phyloP scores from a whole-genome alignment of 30 jellyfish, hydroid and myxozoan species.

The Chrysaora quinquecirrha region DNA sequence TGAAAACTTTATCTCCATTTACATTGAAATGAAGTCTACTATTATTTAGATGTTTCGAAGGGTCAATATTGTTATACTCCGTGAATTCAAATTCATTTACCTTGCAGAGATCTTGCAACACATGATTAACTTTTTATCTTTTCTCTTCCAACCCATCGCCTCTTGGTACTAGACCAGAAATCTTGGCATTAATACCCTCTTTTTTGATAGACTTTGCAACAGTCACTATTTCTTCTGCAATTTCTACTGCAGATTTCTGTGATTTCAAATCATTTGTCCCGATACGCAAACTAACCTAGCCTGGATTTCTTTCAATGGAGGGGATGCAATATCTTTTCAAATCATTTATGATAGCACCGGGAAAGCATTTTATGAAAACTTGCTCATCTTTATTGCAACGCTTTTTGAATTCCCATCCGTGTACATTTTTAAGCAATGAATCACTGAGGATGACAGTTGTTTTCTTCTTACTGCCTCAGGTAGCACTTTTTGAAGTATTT shows the following conservation, averaged over 20 bases:
- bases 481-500: not conserved
- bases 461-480: slow-evolving; percentile 1
- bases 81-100: not conserved
- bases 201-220: not conserved
- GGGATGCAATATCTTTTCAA: slow-evolving; percentile 12
- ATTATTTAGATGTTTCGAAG: not conserved
- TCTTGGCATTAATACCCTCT: not conserved
- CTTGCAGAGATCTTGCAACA: not conserved
- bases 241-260: not conserved
- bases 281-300: not conserved
- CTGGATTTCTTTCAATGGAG: slow-evolving; percentile 4
- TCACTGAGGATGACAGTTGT: slow-evolving; percentile 7
- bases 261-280: not conserved
- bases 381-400: slow-evolving; percentile 2
- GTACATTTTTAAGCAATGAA: slow-evolving; percentile 9
- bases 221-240: not conserved
- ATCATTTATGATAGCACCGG: slow-evolving; percentile 15
- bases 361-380: slow-evolving; percentile 5
- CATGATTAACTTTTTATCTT: not conserved
- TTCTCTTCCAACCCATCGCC: not conserved
- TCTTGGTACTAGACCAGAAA: slow-evolving; percentile 2
- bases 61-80: not conserved
- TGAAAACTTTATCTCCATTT: not conserved
- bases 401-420: slow-evolving; percentile 6
- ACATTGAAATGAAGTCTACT: not conserved